phyloP scores from a whole-genome alignment of 1,140 invertebrate genomes.

The Druon quercuslanigerum region DNA sequence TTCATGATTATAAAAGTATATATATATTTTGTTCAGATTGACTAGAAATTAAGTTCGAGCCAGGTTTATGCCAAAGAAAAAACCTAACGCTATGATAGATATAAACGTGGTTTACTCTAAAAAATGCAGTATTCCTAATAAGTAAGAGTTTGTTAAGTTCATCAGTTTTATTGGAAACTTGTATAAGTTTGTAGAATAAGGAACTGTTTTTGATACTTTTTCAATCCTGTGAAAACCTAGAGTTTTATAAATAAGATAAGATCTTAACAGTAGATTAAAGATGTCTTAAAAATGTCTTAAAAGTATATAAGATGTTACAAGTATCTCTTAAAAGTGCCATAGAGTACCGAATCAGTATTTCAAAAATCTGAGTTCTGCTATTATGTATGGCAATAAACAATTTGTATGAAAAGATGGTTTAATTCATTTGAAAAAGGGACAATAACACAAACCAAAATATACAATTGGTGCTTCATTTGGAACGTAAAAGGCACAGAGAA shows the following conservation, averaged over 20 bases:
- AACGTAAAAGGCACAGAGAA: conserved; percentile 5
- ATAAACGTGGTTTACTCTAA: background rate
- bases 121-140: background rate
- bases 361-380: background rate
- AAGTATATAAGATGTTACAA: too few species aligned
- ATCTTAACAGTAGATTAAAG: too few species aligned
- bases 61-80: background rate
- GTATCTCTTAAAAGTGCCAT: background rate
- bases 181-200: too few species aligned
- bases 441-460: background rate
- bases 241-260: too few species aligned
- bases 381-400: background rate
- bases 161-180: too few species aligned
- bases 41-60: background rate
- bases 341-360: conserved; percentile 1
- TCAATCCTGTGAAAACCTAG: too few species aligned
- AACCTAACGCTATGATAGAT: background rate
- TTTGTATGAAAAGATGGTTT: conserved; percentile 1
- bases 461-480: conserved; percentile 9
- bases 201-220: too few species aligned
- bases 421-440: conserved; percentile 11
- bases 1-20: background rate
- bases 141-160: background rate
- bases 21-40: too few species aligned
- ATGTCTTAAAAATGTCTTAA: too few species aligned